Evolutionary conservation across 2,113 vertebrate species (phyloP).

Genomic region (Oreochromis aureus): DNA sequence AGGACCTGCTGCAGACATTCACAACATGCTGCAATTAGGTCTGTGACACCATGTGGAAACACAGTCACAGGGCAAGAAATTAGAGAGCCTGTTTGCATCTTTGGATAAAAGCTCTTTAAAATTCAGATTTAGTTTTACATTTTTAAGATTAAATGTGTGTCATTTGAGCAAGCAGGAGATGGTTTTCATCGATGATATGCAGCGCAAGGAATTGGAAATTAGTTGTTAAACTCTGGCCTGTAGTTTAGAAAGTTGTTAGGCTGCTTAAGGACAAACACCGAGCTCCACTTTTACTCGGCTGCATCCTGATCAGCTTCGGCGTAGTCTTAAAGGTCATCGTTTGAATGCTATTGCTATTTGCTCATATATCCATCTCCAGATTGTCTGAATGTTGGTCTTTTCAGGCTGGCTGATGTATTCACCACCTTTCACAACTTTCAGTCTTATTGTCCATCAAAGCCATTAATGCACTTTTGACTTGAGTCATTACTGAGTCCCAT

Average conservation of each 20-base stretch:
- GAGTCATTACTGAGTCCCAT: constrained; percentile 31
- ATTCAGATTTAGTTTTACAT: neutral
- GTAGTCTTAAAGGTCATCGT: neutral
- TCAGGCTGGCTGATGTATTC: neutral
- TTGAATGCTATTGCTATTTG: neutral
- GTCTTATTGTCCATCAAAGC: constrained; percentile 34
- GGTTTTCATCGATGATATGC: neutral
- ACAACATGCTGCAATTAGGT: neutral
- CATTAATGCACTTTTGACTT: constrained; percentile 50
- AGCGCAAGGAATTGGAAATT: neutral
- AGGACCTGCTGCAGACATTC: constrained; percentile 2
- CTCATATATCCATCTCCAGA: neutral
- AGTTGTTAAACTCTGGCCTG: neutral
- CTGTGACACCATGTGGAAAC: neutral
- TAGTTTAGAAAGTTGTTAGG: neutral
- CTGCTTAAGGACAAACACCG: neutral
- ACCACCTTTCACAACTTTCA: neutral
- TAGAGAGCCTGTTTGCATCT: neutral
- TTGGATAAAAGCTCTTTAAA: neutral
- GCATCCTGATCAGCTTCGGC: neutral
- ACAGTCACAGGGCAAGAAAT: neutral
- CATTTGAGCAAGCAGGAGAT: neutral
- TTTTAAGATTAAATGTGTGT: neutral
- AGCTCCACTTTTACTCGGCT: neutral
- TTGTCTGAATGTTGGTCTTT: neutral